Conservation (phyloP, 1,140 invertebrate genomes). For the Cyclina sinensis region DNA sequence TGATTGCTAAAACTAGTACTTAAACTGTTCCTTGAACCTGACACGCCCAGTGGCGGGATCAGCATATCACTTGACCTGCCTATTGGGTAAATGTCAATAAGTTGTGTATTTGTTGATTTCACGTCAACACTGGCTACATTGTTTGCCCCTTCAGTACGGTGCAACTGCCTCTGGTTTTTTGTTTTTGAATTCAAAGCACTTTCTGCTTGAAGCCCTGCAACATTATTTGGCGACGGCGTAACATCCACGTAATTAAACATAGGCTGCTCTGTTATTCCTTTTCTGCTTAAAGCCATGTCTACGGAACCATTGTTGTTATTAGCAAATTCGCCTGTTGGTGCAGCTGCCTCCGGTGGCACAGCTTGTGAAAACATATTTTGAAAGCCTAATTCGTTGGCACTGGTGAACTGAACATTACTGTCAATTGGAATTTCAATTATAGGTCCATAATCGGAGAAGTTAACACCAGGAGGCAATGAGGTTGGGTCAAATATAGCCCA, state of each 20-base stretch:
- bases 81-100: not conserved
- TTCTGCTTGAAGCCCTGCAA: not conserved
- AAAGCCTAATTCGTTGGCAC: slow-evolving; percentile 31
- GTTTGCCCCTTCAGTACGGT: not conserved
- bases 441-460: slow-evolving; percentile 55
- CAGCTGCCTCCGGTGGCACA: not conserved
- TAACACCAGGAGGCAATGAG: not conserved
- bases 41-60: not conserved
- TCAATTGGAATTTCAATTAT: slow-evolving; percentile 56
- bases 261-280: not conserved
- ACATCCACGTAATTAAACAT: not conserved
- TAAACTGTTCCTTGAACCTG: not conserved
- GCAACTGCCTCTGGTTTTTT: not conserved
- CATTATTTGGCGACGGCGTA: not conserved
- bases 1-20: not conserved
- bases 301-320: not conserved
- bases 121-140: not conserved
- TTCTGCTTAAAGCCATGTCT: not conserved
- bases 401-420: slow-evolving; percentile 35
- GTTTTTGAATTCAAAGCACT: not conserved
- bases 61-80: not conserved
- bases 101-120: not conserved
- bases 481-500: slow-evolving; percentile 65
- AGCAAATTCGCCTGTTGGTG: not conserved
- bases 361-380: slow-evolving; percentile 29